Base-by-base conservation (phyloP, 2,888 invertebrate genomes). In the Amphipyra berbera region DNA sequence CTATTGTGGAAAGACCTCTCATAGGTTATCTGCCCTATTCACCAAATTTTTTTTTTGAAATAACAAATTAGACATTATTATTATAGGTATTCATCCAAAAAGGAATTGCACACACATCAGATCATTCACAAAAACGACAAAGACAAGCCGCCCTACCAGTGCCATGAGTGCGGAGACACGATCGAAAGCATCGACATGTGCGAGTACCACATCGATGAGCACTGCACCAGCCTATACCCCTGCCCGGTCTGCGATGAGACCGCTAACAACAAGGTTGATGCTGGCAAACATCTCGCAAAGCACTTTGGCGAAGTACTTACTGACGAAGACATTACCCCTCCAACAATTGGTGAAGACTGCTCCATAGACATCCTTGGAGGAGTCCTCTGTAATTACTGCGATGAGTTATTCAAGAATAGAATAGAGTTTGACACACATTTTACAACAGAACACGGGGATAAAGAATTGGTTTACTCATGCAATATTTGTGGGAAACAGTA, bases 391-490 rank as follows among this genome's bases (percentile, higher is more conserved):
- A 89, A 91, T 68, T 90, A 93, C 84, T 96, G 96, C 68, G 89
- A 95, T 56, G 86, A 91, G 54, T 87, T 94, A 10, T 95, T 92
- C 79, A 93, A 94, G 57, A 93, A 92, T 73, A 91, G 93, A 78
- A 76, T 87, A 0, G 95, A 95, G 55, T 95, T 96, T 78, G 95
- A 96, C 71, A 87, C 87, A 30, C 96, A 96, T 76, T 96, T 95
- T 77, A 74, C 85, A 1, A 83, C 86, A 15, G 88, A 90, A 47
- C 96, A 96, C 33, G 79, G 81, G 0, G 88, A 87, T 14, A 82
- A 85, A 47, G 84, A 83, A 0, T 81, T 92, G 14, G 86, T 95
- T 3, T 96, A 96, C 83, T 92, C 95, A 3, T 96, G 96, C 81
- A 95, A 95, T 49, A 94, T 95, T 73, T 96, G 96, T 79, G 91